Evolutionary conservation across 1,140 invertebrate species (phyloP).

Genomic region (Cardiocondyla obscurior): DNA sequence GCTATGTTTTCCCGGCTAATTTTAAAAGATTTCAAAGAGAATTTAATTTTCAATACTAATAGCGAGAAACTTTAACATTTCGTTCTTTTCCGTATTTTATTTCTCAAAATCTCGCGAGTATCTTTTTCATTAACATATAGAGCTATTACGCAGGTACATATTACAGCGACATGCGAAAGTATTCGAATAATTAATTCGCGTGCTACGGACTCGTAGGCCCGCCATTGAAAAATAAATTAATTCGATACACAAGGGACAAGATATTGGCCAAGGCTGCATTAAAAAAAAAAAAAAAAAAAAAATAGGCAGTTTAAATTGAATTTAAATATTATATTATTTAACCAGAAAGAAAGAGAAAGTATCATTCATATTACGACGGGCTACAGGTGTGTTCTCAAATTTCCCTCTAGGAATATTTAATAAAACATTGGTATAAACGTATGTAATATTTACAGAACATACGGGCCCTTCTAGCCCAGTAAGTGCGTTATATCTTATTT

Average conservation of each 20-base stretch:
- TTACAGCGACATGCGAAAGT: neutral
- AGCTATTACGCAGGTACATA: slow-evolving; percentile 35
- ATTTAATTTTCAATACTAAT: neutral
- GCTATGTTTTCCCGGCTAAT: neutral
- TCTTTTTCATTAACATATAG: neutral
- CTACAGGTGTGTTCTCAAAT: neutral
- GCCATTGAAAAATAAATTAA: slow-evolving; percentile 43
- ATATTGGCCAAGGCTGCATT: too few relatives aligned
- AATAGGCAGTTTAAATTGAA: neutral
- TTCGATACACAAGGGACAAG: slow-evolving; percentile 28
- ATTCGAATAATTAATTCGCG: slow-evolving; percentile 31
- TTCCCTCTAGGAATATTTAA: neutral
- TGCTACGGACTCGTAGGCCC: neutral
- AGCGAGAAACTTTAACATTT: neutral
- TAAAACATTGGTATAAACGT: neutral
- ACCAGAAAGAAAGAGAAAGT: neutral
- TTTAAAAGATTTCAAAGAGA: neutral
- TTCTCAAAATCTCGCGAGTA: slow-evolving; percentile 9
- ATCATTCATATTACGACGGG: neutral
- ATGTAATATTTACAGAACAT: neutral
- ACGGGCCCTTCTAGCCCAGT: neutral
- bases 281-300: too few relatives aligned
- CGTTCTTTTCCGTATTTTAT: neutral
- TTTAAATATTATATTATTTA: neutral
- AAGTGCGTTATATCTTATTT: neutral